These are phyloP conservation scores for Haliaeetus leucogaster DNA, from an alignment of 2,113 vertebrate genomes.

Conservation along the genomic window DNA sequence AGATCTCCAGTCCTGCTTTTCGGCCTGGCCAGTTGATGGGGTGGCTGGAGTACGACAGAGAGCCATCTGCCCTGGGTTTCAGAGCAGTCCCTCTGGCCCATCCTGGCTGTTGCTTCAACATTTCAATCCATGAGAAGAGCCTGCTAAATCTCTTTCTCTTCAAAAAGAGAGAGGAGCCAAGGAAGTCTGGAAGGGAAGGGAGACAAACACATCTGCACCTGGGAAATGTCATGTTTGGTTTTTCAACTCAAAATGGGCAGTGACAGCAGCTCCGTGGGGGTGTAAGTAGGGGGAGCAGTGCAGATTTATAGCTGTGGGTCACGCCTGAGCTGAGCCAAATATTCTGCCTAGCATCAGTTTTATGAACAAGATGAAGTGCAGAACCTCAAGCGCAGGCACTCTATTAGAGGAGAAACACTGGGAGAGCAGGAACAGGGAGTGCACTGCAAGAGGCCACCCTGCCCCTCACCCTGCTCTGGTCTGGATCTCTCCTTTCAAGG, in stretches of 20 bases:
- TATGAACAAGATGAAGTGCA: slow-evolving; percentile 49
- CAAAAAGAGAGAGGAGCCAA: neutral
- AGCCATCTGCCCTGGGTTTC: rapidly evolving
- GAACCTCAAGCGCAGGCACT: neutral
- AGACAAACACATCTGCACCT: slow-evolving; percentile 34
- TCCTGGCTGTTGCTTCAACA: rapidly evolving
- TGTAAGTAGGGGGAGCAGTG: neutral
- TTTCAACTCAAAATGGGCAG: slow-evolving; percentile 39
- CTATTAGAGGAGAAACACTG: neutral
- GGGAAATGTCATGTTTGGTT: slow-evolving; percentile 56
- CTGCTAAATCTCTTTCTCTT: neutral
- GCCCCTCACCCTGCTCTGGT: neutral
- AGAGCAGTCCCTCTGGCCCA: neutral
- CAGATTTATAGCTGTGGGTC: slow-evolving; percentile 61
- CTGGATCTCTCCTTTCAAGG: neutral
- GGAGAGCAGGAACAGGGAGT: neutral
- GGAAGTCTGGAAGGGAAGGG: slow-evolving; percentile 4
- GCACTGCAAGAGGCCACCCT: neutral
- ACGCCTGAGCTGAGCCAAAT: slow-evolving; percentile 7
- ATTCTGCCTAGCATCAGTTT: slow-evolving; percentile 55
- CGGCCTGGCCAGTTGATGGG: neutral
- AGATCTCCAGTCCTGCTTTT: neutral
- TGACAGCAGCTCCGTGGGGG: slow-evolving; percentile 47
- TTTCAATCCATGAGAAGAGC: neutral
- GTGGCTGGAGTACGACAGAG: neutral